Evolutionary conservation across 2,797 vertebrate genomes (phyloP).

Genomic region (Gephyroberyx darwinii): DNA sequence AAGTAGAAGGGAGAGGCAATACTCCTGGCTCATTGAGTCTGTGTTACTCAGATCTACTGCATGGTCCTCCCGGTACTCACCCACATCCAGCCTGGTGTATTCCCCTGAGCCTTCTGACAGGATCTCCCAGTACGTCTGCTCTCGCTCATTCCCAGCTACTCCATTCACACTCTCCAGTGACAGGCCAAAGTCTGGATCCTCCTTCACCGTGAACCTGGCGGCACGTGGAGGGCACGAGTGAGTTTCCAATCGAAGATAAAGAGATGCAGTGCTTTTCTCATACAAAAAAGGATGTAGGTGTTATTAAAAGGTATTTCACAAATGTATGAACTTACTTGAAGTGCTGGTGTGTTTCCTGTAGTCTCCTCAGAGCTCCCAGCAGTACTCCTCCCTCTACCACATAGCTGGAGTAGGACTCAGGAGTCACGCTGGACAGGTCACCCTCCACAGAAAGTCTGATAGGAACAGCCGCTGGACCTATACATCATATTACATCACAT

Average conservation of each 20-base stretch:
- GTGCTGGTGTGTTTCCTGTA: conserved; percentile 58
- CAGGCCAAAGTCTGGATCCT: conserved; percentile 67
- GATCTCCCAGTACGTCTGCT: conserved; percentile 79
- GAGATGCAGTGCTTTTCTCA: no score
- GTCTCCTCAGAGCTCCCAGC: conserved; percentile 72
- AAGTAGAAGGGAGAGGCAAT: conserved; percentile 42
- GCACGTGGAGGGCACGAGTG: neutral
- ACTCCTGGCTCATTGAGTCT: conserved; percentile 60
- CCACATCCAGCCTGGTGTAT: conserved; percentile 60
- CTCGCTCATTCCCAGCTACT: conserved; percentile 54
- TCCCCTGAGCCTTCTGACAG: conserved; percentile 65
- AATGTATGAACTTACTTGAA: conserved; percentile 66
- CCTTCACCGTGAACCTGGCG: conserved; percentile 69
- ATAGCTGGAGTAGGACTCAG: conserved; percentile 52
- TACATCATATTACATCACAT: neutral
- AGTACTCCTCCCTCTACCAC: conserved; percentile 70
- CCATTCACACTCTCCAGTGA: conserved; percentile 77
- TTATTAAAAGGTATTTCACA: neutral
- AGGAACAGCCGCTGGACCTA: conserved; percentile 41
- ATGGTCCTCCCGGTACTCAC: conserved; percentile 61
- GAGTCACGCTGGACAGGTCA: conserved; percentile 48
- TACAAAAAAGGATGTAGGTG: neutral
- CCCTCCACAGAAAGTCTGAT: conserved; percentile 71
- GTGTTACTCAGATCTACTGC: conserved; percentile 31
- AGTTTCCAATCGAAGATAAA: no score